Evolutionary conservation across 2,113 vertebrate genomes (phyloP).

Genomic region (Gadus macrocephalus): DNA sequence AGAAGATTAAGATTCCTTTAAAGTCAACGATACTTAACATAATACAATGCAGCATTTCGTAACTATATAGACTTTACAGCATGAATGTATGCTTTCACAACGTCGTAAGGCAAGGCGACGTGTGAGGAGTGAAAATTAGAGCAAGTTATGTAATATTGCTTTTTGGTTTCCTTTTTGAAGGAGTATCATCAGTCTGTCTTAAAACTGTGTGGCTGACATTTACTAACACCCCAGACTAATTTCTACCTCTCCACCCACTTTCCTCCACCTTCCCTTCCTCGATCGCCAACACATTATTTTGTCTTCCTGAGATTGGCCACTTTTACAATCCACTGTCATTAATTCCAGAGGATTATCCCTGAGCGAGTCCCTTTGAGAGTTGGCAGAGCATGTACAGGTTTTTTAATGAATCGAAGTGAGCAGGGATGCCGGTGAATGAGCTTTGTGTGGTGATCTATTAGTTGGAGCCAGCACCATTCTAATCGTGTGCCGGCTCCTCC

Average conservation of each 20-base stretch:
- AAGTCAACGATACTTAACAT: too few relatives aligned
- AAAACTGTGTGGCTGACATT: neutral
- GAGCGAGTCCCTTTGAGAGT: slow-evolving; percentile 24
- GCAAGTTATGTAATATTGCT: too few relatives aligned
- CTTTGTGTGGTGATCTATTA: slow-evolving; percentile 23
- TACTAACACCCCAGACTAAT: neutral
- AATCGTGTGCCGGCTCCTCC: slow-evolving; percentile 20
- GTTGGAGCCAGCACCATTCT: slow-evolving; percentile 2
- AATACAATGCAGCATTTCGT: too few relatives aligned
- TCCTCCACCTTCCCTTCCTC: neutral
- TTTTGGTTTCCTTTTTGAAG: too few relatives aligned
- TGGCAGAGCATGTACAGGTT: slow-evolving; percentile 17
- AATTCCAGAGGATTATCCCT: slow-evolving; percentile 31
- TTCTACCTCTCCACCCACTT: neutral
- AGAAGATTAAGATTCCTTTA: too few relatives aligned
- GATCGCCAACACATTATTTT: slow-evolving; percentile 11
- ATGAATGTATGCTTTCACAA: too few relatives aligned
- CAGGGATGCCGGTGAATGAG: neutral
- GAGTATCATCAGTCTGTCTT: too few relatives aligned
- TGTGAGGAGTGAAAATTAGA: too few relatives aligned
- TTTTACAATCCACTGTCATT: slow-evolving; percentile 26
- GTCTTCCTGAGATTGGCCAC: slow-evolving; percentile 24
- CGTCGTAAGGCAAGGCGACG: too few relatives aligned
- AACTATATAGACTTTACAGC: too few relatives aligned
- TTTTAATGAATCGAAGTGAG: slow-evolving; percentile 33